phyloP scores from a whole-genome alignment of 2,888 invertebrate genomes.

The Cheilosia impressa region DNA sequence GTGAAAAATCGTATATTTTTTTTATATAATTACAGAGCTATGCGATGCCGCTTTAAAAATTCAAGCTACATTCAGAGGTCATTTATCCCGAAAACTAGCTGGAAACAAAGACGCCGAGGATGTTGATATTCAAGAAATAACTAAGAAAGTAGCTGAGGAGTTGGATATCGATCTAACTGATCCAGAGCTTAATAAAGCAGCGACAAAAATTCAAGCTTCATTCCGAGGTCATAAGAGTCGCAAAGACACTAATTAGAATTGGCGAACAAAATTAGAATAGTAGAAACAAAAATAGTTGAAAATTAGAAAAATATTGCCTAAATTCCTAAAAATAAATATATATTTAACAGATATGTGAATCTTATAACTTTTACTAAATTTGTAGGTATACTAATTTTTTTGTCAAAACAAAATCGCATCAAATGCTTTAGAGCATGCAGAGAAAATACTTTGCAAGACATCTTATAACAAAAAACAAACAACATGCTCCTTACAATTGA shows the following conservation, averaged over 20 bases:
- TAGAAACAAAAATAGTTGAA: constrained; percentile 24
- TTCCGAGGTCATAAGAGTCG: constrained; percentile 95
- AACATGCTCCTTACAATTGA: too few relatives aligned
- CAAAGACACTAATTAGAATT: constrained; percentile 85
- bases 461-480: too few relatives aligned
- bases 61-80: constrained; percentile 95
- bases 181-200: constrained; percentile 94
- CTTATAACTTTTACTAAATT: too few relatives aligned
- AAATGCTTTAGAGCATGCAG: too few relatives aligned
- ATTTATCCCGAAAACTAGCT: constrained; percentile 91
- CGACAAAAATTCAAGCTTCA: constrained; percentile 95
- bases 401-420: too few relatives aligned
- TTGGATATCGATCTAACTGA: constrained; percentile 93
- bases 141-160: constrained; percentile 88
- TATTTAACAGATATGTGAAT: constrained; percentile 3
- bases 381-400: too few relatives aligned
- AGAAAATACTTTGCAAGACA: too few relatives aligned
- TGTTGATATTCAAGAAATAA: constrained; percentile 84
- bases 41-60: constrained; percentile 94
- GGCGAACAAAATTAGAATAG: constrained; percentile 65
- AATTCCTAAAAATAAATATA: constrained; percentile 48
- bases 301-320: constrained; percentile 50
- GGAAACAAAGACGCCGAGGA: constrained; percentile 84
- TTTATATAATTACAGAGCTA: constrained; percentile 86
- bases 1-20: neutral